These are phyloP conservation scores for Coregonus suidteri DNA, from an alignment of 2,797 vertebrate species.

Conservation along the genomic window DNA sequence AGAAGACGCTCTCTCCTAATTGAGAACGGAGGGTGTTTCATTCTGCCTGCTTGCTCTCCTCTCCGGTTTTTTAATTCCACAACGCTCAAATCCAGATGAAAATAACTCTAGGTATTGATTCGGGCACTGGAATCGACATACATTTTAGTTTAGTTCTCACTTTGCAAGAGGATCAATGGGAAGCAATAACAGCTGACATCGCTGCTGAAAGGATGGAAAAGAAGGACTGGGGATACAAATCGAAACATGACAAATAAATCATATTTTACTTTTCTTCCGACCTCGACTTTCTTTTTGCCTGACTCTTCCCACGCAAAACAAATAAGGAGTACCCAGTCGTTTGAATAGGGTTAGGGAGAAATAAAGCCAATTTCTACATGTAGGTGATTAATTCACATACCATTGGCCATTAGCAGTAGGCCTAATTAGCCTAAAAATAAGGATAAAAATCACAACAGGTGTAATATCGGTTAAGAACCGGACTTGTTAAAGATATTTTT, in stretches of 20 bases:
- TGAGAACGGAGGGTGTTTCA: slow-evolving; percentile 34
- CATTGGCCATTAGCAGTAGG: background rate
- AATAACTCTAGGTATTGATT: slow-evolving; percentile 96
- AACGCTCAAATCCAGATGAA: slow-evolving; percentile 89
- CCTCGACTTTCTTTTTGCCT: slow-evolving; percentile 47
- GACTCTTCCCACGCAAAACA: slow-evolving; percentile 31
- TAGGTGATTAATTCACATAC: slow-evolving; percentile 12
- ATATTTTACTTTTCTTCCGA: slow-evolving; percentile 88
- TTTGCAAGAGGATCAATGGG: slow-evolving; percentile 95
- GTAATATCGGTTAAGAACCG: background rate
- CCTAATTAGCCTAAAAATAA: background rate
- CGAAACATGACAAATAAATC: slow-evolving; percentile 96
- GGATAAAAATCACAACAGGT: background rate
- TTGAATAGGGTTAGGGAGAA: slow-evolving; percentile 35
- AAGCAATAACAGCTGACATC: slow-evolving; percentile 96
- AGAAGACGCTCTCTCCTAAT: slow-evolving; percentile 24
- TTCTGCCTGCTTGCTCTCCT: slow-evolving; percentile 26
- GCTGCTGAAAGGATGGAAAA: slow-evolving; percentile 77
- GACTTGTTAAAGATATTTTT: background rate
- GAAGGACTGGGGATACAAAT: slow-evolving; percentile 80
- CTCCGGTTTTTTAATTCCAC: slow-evolving; percentile 83
- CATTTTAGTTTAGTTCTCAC: slow-evolving; percentile 98
- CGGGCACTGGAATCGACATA: slow-evolving; percentile 93
- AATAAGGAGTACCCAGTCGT: background rate
- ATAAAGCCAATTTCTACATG: slow-evolving; percentile 23